Evolutionary conservation across 2,113 vertebrate species (phyloP).

Genomic region (Brienomyrus longianalis): DNA sequence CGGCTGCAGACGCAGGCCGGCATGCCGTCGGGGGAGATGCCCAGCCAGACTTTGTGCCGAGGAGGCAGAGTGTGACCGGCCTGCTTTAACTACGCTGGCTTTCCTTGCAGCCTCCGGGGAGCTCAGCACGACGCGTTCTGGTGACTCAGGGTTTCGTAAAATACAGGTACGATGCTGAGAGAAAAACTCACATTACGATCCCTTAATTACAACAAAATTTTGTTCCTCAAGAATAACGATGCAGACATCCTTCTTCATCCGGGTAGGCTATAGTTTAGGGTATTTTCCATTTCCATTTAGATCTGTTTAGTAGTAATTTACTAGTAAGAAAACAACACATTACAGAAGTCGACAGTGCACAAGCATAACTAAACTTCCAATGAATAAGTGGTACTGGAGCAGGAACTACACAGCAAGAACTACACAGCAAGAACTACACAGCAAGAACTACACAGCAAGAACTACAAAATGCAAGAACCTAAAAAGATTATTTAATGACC

Average conservation of each 20-base stretch:
- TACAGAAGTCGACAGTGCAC: too few species aligned
- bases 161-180: background rate
- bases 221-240: background rate
- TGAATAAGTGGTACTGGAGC: too few species aligned
- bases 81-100: background rate
- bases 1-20: background rate
- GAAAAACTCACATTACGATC: background rate
- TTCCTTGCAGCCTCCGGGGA: background rate
- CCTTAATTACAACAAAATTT: background rate
- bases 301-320: too few species aligned
- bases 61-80: background rate
- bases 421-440: too few species aligned
- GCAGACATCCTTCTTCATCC: background rate
- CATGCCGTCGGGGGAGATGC: background rate
- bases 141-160: background rate
- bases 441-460: too few species aligned
- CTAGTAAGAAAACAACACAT: too few species aligned
- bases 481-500: background rate
- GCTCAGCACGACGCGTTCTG: background rate
- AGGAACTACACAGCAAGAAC: too few species aligned
- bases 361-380: too few species aligned
- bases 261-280: background rate
- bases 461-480: too few species aligned
- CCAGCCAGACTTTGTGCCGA: background rate
- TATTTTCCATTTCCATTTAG: too few species aligned